A percentile compares a stretch with the other conserved stretches of the same genome.
phyloP scores from a whole-genome alignment of 1,140 invertebrate genomes.

The Magallana ariakensis region DNA sequence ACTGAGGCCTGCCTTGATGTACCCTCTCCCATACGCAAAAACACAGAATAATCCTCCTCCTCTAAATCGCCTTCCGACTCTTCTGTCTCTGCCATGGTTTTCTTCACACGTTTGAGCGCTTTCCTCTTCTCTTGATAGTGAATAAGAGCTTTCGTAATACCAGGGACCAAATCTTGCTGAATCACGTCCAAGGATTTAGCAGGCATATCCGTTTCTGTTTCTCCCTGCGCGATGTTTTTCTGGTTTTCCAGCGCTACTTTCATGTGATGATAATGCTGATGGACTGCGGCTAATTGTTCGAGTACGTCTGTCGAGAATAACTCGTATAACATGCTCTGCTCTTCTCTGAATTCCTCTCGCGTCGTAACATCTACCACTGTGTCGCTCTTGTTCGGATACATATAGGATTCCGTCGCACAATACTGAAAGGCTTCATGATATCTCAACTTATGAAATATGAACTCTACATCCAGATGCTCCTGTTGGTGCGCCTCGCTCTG shows the following conservation, averaged over 20 bases:
- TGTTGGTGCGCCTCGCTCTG: slow-evolving; percentile 57
- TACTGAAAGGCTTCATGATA: slow-evolving; percentile 60
- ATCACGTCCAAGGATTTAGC: slow-evolving; percentile 55
- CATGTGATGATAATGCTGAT: slow-evolving; percentile 57
- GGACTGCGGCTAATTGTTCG: slow-evolving; percentile 57
- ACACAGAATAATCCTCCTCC: slow-evolving; percentile 14
- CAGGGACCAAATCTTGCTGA: slow-evolving; percentile 46
- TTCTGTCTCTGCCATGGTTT: not conserved
- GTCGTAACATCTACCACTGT: not conserved
- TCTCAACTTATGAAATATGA: slow-evolving; percentile 60
- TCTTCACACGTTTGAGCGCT: not conserved
- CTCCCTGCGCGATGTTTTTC: not conserved
- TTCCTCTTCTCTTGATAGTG: slow-evolving; percentile 11
- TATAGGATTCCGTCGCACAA: slow-evolving; percentile 44
- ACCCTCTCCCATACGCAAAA: slow-evolving; percentile 7
- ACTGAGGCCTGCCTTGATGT: slow-evolving; percentile 22
- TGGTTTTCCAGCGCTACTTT: slow-evolving; percentile 51
- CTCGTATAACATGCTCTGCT: slow-evolving; percentile 55
- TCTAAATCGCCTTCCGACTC: not conserved
- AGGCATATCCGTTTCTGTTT: slow-evolving; percentile 42
- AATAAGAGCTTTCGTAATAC: slow-evolving; percentile 40
- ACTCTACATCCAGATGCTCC: slow-evolving; percentile 63
- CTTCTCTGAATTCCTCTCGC: slow-evolving; percentile 59
- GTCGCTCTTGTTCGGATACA: slow-evolving; percentile 17
- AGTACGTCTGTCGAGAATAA: slow-evolving; percentile 56